phyloP scores from a whole-genome alignment of 2,113 vertebrate species.

The Dendrocopos noguchii region DNA sequence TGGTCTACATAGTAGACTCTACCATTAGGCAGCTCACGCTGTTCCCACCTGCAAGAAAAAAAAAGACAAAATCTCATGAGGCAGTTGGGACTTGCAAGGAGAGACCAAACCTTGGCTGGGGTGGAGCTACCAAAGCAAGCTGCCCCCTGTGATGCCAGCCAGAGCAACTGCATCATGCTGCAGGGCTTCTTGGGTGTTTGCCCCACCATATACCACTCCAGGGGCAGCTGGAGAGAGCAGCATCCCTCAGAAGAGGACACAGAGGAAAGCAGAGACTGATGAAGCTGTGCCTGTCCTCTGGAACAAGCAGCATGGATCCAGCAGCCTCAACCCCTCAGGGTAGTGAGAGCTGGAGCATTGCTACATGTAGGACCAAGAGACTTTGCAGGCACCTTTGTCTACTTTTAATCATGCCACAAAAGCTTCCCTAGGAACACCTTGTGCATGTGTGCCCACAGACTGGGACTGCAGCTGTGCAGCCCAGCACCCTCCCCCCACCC shows the following conservation, averaged over 20 bases:
- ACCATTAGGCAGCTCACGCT: constrained; percentile 92
- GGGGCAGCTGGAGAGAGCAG: not conserved
- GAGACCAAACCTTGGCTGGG: not conserved
- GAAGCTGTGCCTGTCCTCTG: fast-evolving
- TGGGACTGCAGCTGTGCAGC: not conserved
- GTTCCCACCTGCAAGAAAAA: constrained; percentile 89
- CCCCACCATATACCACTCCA: not conserved
- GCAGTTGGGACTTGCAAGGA: not conserved
- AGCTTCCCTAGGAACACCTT: not conserved
- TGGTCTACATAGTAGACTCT: constrained; percentile 98
- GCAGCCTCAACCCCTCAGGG: not conserved
- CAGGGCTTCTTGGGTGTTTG: fast-evolving
- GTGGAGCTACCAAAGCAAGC: not conserved
- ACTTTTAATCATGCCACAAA: fast-evolving
- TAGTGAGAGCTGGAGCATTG: not conserved
- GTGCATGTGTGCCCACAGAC: not conserved
- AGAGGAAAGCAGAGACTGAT: not conserved
- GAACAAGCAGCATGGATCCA: not conserved
- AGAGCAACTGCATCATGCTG: fast-evolving
- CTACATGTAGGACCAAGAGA: not conserved
- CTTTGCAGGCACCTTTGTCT: not conserved
- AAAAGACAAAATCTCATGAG: not conserved
- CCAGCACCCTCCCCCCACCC: not conserved
- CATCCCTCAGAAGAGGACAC: fast-evolving
- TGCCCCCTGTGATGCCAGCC: not conserved